These are phyloP conservation scores for Hololepta plana DNA, from an alignment of 2,888 invertebrate species.

Conservation along the genomic window DNA sequence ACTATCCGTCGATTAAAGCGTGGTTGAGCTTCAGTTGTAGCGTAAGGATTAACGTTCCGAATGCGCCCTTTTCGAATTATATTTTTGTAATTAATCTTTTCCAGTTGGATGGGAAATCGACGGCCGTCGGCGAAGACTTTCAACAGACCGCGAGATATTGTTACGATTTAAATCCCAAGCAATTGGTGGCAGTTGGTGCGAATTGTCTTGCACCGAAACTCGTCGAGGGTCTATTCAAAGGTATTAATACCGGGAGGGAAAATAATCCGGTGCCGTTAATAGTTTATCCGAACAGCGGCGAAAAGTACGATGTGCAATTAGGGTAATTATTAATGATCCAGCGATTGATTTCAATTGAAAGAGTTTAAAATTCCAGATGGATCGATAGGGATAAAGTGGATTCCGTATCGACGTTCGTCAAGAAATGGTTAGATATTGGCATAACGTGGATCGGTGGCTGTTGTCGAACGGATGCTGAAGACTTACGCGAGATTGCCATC, in stretches of 20 bases:
- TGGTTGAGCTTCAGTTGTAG: conserved; percentile 83
- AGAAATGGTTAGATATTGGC: conserved; percentile 66
- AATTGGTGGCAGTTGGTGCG: conserved; percentile 72
- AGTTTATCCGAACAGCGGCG: conserved; percentile 88
- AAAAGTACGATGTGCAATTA: conserved; percentile 50
- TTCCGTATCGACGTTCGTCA: conserved; percentile 51
- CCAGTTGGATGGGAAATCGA: conserved; percentile 38
- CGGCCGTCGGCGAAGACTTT: conserved; percentile 69
- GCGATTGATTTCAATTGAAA: conserved; percentile 1
- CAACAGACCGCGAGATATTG: conserved; percentile 51
- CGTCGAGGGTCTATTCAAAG: conserved; percentile 40
- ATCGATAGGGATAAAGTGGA: conserved; percentile 51
- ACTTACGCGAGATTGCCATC: conserved; percentile 54
- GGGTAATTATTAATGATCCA: conserved; percentile 31
- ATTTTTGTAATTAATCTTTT: conserved; percentile 3
- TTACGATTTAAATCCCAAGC: conserved; percentile 38
- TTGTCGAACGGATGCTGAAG: conserved; percentile 69
- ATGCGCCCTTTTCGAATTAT: neutral
- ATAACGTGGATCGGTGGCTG: conserved; percentile 82
- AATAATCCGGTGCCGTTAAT: conserved; percentile 49
- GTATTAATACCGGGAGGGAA: conserved; percentile 31
- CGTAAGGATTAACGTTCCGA: conserved; percentile 27
- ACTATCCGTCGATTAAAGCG: conserved; percentile 60
- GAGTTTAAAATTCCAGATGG: conserved; percentile 35
- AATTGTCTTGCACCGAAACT: conserved; percentile 65